Percentiles rank a stretch among this genome's conserved stretches.
phyloP scores from a whole-genome alignment of 2,797 vertebrate genomes.

The Prionace glauca region DNA sequence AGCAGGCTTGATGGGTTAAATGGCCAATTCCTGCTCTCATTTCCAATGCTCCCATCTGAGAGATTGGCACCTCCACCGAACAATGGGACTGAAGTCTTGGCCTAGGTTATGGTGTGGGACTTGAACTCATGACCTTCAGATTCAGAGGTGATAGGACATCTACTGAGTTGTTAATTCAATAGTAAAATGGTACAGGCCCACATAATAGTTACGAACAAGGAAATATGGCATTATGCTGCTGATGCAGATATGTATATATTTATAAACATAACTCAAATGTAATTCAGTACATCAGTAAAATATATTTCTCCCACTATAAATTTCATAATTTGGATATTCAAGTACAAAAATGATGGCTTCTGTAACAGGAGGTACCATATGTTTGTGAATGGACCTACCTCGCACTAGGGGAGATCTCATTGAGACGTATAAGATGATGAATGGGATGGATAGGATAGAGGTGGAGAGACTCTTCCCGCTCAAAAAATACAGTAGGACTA shows the following conservation, averaged over 20 bases:
- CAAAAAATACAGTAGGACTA: too few species aligned
- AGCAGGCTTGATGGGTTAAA: too few species aligned
- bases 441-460: too few species aligned
- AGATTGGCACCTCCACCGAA: not conserved
- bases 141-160: not conserved
- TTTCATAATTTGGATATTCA: not conserved
- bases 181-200: not conserved
- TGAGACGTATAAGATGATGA: too few species aligned
- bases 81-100: not conserved
- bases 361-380: not conserved
- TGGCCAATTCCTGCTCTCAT: too few species aligned
- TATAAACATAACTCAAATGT: not conserved
- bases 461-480: too few species aligned
- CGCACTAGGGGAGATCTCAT: too few species aligned
- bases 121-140: not conserved
- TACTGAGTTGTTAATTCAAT: not conserved
- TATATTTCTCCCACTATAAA: not conserved
- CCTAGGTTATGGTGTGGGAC: not conserved
- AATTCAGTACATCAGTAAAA: not conserved
- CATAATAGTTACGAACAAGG: not conserved
- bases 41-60: not conserved
- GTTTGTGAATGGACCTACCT: too few species aligned
- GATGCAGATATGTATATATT: not conserved
- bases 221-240: not conserved
- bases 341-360: not conserved